A percentile compares a stretch with the other conserved stretches of the same genome.
Conservation (phyloP, 2,113 vertebrate species). For the Anhinga anhinga region DNA sequence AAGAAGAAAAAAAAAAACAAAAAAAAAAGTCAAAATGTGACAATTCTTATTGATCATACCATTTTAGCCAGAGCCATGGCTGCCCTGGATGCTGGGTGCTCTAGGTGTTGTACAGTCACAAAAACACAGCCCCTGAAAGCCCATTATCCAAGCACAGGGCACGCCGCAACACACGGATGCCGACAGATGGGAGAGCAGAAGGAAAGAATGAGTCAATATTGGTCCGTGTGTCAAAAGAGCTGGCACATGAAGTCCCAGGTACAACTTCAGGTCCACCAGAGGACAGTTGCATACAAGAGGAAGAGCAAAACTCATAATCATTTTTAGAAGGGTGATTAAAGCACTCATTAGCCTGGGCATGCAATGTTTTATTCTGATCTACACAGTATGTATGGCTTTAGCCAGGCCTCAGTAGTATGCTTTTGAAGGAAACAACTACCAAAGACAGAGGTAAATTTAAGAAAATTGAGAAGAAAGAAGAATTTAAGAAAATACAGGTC, state of each 20-base stretch:
- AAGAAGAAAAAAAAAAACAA: background rate
- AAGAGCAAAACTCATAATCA: background rate
- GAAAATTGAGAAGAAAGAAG: background rate
- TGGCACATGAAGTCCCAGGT: conserved; percentile 5
- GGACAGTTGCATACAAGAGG: background rate
- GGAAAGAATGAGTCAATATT: conserved; percentile 19
- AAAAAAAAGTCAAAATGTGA: background rate
- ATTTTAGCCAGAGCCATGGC: background rate
- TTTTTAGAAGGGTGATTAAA: background rate
- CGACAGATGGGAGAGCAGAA: conserved; percentile 43
- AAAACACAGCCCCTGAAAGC: background rate
- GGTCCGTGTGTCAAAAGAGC: background rate
- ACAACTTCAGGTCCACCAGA: background rate
- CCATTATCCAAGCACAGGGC: background rate
- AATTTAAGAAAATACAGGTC: background rate
- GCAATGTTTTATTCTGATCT: background rate
- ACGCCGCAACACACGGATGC: background rate
- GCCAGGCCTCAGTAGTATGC: background rate
- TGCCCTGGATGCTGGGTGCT: background rate
- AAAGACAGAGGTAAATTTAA: background rate
- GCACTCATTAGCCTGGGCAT: background rate
- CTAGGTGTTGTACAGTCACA: background rate
- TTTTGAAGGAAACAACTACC: background rate
- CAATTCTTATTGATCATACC: background rate
- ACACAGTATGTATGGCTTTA: background rate